Evolutionary conservation across 2,797 vertebrate species (phyloP), one percentile per base, ranked within the genome.

Genomic region (Lepus oiostolus): DNA sequence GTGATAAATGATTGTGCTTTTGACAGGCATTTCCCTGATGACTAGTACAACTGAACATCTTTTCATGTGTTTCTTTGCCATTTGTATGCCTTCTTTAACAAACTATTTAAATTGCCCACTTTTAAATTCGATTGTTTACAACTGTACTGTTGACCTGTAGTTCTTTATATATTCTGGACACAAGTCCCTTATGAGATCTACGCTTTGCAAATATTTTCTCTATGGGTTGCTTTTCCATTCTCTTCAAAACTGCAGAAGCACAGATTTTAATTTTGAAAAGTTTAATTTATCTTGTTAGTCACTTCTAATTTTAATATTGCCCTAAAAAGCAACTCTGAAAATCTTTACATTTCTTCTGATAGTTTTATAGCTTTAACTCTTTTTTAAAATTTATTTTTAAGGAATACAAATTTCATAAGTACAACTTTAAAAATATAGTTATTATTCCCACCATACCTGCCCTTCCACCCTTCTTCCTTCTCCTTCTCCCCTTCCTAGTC

Each of bases 201-300:
- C 12, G 58, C 62, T 81, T 21, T 38, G 58, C 14, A 81, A 42
- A 19, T 42, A 74, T 88, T 67, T 82, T 30, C 75, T 58, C 28
- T 75, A 30, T 60, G 62, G 26, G 16, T 42, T 58, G 22, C 60
- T 52, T 87, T 74, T 63, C 80, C 60, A 87, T 38, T 92, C 85
- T 35, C 38, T 71, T 62, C 12, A 28, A 52, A 26, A 63, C 60
- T 81, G 80, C 26, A 67, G 12, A 82, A 58, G 63, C 14, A 88
- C 9, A 75, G 19, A 52, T 75, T 88, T 88, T 83, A 88, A 93
- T 83, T 76, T 68, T 88, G 47, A 76, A 4, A 76, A 83, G 35
- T 88, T 9, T 62, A 76, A 68, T 60, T 84, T 83, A 65, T 38
- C 35, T 28, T 62, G 82, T 75, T 82, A 30, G 62, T 83, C 50